These are phyloP conservation scores for Melanocharis versteri DNA, from an alignment of 2,113 vertebrate species.

Conservation along the genomic window DNA sequence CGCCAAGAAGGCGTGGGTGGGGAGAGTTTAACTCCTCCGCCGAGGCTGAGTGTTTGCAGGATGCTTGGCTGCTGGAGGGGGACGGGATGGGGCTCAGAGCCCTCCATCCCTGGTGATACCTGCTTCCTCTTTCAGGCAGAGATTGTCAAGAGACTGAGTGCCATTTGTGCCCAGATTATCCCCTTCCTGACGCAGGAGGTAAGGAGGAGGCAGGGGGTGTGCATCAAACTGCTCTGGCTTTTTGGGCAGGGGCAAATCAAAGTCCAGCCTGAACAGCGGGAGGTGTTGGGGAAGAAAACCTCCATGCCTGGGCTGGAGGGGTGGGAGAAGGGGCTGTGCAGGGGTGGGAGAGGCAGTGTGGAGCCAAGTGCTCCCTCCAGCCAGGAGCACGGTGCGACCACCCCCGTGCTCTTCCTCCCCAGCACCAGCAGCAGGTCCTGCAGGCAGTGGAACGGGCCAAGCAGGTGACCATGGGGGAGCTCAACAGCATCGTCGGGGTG, in stretches of 20 bases:
- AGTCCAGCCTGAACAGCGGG: neutral
- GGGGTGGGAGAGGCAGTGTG: accelerated
- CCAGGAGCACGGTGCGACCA: accelerated
- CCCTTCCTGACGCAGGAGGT: constrained; percentile 95
- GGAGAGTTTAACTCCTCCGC: neutral
- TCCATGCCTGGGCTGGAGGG: neutral
- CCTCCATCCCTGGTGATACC: neutral
- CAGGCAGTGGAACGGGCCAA: constrained; percentile 92
- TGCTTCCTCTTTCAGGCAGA: constrained; percentile 77
- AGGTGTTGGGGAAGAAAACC: neutral
- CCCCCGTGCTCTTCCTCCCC: neutral
- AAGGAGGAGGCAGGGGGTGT: neutral
- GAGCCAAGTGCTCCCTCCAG: neutral
- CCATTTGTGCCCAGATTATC: constrained; percentile 90
- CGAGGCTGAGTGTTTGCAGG: neutral
- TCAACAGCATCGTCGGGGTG: constrained; percentile 92
- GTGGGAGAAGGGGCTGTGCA: neutral
- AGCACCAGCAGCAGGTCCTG: constrained; percentile 95
- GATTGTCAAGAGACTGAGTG: constrained; percentile 91
- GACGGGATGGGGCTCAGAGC: neutral
- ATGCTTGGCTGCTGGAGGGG: neutral
- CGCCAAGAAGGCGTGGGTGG: neutral
- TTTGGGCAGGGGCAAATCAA: accelerated
- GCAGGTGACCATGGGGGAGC: constrained; percentile 91
- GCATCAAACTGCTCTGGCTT: neutral